phyloP scores from a whole-genome alignment of 2,888 invertebrate genomes.

The Dasysyrphus tricinctus region DNA sequence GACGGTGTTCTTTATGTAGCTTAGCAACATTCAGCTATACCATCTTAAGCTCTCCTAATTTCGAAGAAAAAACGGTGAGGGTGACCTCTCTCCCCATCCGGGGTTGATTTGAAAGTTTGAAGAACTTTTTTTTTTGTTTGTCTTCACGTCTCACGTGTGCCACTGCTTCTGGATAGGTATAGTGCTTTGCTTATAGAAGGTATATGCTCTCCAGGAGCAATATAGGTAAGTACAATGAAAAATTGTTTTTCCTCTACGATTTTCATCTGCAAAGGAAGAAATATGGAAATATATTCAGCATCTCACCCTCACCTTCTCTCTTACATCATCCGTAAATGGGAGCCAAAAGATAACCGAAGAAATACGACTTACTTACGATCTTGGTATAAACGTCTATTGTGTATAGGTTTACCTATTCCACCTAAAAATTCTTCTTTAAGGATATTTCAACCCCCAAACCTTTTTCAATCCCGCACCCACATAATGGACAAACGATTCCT shows the following conservation, averaged over 20 bases:
- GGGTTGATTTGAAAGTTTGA: conserved; percentile 26
- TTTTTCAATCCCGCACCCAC: conserved; percentile 30
- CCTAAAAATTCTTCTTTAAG: neutral
- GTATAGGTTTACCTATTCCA: conserved; percentile 16
- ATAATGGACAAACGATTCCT: conserved; percentile 58
- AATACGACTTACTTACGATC: conserved; percentile 75
- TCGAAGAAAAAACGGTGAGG: neutral
- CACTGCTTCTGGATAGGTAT: conserved; percentile 1
- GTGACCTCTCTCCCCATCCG: conserved; percentile 19
- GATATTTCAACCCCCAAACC: neutral
- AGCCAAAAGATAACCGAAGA: conserved; percentile 61
- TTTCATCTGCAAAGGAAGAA: conserved; percentile 60
- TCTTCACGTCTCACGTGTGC: conserved; percentile 58
- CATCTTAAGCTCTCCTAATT: conserved; percentile 53
- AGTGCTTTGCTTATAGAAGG: neutral
- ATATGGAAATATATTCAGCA: conserved; percentile 38
- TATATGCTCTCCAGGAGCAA: conserved; percentile 30
- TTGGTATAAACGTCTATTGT: conserved; percentile 70
- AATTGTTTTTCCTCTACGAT: conserved; percentile 65
- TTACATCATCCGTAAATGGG: neutral
- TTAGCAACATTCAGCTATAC: conserved; percentile 48
- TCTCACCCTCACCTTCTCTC: neutral
- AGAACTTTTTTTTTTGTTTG: conserved; percentile 48
- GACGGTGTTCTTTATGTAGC: neutral
- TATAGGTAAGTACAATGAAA: conserved; percentile 53